Evolutionary conservation across 2,888 invertebrate species (phyloP), one percentile per base, ranked within the genome.

Genomic region (Fragum whitleyi): DNA sequence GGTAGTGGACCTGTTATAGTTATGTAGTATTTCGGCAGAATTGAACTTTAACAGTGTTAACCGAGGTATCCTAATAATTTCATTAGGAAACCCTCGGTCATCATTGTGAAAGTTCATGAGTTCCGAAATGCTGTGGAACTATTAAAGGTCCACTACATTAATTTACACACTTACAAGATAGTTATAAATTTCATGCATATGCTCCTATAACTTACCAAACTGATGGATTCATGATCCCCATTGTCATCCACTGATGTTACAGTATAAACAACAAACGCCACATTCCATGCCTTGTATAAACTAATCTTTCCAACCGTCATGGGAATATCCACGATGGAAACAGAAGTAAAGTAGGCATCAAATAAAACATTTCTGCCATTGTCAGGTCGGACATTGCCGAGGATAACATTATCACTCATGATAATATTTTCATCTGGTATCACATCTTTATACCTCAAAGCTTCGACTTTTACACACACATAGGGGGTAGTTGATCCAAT

Each of bases 241-340:
- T 59, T 28, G 6, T 72, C 42, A 42, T 72, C 72, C 16, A 39
- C 32, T 36, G 59, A 42, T 9, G 32, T 57, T 3, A 72, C 72
- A 3, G 42, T 53, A 57, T 72, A 72, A 9, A 28, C 42, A 19
- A 72, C 61, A 23, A 42, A 59, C 11, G 9, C n/a, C 2, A 72
- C 72, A n/a, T 72, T 72, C 26, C 47, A 57, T 28, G 72, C 21
- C 59, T 61, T 57, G 42, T 72, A 57, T 28, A 72, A 42, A 28
- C 59, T 16, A 2, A 72, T 23, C 57, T 57, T 72, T 21, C 72
- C 72, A 28, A 72, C 61, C 1, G 72, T 72, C 72, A 72, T 72
- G 32, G 72, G 59, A 19, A 72, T 42, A 47, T 61, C 61, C 7
- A 42, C 21, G 14, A 72, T 72, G 11, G 59, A 32, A 1, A 61